A percentile compares a stretch with the other conserved stretches of the same genome.
Conservation (phyloP, 2,113 vertebrate species). For the Genyomyrus donnyi region DNA sequence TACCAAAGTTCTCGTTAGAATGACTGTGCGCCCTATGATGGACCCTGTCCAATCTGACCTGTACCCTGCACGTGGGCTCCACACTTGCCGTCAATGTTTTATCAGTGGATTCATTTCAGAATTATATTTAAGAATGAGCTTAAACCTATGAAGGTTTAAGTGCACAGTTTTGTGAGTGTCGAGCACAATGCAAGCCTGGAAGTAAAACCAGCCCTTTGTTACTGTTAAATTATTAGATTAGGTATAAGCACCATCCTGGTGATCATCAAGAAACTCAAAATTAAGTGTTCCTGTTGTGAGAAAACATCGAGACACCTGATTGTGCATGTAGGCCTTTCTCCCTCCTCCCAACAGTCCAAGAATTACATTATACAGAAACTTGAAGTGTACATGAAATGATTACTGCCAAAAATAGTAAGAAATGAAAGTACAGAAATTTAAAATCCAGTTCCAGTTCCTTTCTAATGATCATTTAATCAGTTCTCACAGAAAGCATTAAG, state of each 20-base stretch:
- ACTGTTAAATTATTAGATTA: background rate
- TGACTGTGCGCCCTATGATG: background rate
- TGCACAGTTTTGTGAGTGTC: background rate
- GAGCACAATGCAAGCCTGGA: background rate
- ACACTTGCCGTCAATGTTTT: background rate
- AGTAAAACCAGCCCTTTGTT: background rate
- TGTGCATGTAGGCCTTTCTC: background rate
- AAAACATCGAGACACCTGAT: background rate
- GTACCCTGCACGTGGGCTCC: background rate
- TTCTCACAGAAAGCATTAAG: background rate
- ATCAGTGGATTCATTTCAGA: background rate
- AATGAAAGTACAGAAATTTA: background rate
- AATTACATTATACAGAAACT: background rate
- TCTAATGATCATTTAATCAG: background rate
- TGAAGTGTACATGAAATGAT: background rate
- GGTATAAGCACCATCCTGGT: background rate
- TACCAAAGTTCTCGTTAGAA: background rate
- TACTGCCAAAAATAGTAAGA: background rate
- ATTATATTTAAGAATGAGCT: background rate
- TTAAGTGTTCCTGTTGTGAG: background rate
- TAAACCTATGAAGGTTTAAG: background rate
- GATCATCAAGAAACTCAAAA: background rate
- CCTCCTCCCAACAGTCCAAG: background rate
- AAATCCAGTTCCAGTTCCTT: background rate
- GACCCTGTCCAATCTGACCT: background rate